A percentile compares a stretch with the other conserved stretches of the same genome.
Evolutionary conservation across 2,797 vertebrate genomes (phyloP).

Genomic region (Amblyopsis hoosieri): DNA sequence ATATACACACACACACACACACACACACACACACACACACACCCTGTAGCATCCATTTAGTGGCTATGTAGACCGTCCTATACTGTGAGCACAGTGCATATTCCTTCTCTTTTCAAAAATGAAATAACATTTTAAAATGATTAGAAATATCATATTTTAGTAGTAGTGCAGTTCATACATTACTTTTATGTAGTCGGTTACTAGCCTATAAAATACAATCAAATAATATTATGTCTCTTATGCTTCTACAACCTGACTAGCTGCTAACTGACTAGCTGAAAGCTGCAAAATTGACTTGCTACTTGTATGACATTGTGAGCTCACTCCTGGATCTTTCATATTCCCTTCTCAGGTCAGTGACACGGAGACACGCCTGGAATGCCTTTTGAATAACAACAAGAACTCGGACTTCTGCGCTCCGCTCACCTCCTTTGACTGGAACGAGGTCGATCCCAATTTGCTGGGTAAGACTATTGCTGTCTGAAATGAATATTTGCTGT

Average conservation of each 20-base stretch:
- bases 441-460: conserved; percentile 97
- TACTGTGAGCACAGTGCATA: not conserved
- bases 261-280: not conserved
- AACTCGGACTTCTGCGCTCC: conserved; percentile 99
- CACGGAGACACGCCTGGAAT: conserved; percentile 96
- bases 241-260: too few relatives aligned
- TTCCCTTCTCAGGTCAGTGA: conserved; percentile 87
- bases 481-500: not conserved
- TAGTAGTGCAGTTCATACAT: too few relatives aligned
- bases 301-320: not conserved
- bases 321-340: not conserved
- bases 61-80: not conserved
- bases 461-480: conserved; percentile 79
- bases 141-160: too few relatives aligned
- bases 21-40: too few relatives aligned
- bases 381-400: conserved; percentile 98
- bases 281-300: too few relatives aligned
- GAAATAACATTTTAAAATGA: too few relatives aligned
- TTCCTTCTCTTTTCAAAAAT: not conserved
- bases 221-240: too few relatives aligned
- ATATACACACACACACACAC: not conserved
- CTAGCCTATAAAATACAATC: too few relatives aligned
- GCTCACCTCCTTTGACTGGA: conserved; percentile 98
- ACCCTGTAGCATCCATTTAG: not conserved
- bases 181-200: too few relatives aligned